Conservation (phyloP, 2,888 invertebrate species). For the Hybos culiciformis region DNA sequence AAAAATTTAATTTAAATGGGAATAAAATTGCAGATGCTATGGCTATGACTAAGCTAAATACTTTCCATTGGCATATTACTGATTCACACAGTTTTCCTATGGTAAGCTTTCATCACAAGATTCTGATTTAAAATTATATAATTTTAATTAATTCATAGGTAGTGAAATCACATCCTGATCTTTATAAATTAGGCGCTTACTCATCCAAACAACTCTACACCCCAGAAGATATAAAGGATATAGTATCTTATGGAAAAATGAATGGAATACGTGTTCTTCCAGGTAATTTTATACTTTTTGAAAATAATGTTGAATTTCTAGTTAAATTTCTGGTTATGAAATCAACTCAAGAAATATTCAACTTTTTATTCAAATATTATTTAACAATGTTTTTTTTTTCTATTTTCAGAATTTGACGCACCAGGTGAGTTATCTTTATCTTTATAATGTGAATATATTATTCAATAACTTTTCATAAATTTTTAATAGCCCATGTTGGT, state of each 20-base stretch:
- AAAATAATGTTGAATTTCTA: too few species aligned
- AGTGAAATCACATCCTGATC: constrained; percentile 53
- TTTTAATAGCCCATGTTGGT: constrained; percentile 80
- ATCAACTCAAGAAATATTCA: too few species aligned
- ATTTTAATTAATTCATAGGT: too few species aligned
- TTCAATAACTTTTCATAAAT: too few species aligned
- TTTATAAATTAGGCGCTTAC: constrained; percentile 66
- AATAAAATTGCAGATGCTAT: constrained; percentile 52
- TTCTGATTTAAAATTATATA: too few species aligned
- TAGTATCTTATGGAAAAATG: constrained; percentile 52
- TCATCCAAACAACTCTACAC: constrained; percentile 54
- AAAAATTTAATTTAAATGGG: not conserved
- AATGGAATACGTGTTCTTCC: constrained; percentile 79
- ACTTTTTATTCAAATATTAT: too few species aligned
- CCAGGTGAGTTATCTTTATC: too few species aligned
- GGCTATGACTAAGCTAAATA: constrained; percentile 81
- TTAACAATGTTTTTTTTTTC: too few species aligned
- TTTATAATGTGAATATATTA: too few species aligned
- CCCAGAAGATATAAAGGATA: constrained; percentile 39
- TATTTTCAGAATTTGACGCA: constrained; percentile 84
- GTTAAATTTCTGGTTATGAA: too few species aligned
- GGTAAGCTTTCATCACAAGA: too few species aligned
- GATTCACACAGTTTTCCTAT: constrained; percentile 93
- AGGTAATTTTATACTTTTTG: too few species aligned
- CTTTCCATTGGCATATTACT: constrained; percentile 90